phyloP scores from a whole-genome alignment of 1,140 invertebrate species.

The Rhyzopertha dominica region DNA sequence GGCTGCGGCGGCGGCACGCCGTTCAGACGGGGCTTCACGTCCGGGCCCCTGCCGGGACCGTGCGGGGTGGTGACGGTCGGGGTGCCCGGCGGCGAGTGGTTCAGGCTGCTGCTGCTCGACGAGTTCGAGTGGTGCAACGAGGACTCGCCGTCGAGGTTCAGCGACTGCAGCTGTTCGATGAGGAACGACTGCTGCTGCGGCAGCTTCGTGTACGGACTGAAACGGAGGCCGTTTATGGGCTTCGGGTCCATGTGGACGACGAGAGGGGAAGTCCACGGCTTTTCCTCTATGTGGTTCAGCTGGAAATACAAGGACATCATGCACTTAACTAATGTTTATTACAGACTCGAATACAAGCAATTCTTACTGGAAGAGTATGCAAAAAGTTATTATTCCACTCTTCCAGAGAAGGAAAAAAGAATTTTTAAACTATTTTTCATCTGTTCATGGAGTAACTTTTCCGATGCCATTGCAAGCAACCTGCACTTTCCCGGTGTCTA shows the following conservation, averaged over 20 bases:
- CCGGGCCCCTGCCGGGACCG: slow-evolving; percentile 34
- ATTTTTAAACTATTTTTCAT: too few species aligned
- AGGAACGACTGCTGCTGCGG: slow-evolving; percentile 45
- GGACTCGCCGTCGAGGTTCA: slow-evolving; percentile 49
- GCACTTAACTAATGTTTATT: not conserved
- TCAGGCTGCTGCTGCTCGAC: slow-evolving; percentile 55
- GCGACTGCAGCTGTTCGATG: slow-evolving; percentile 46
- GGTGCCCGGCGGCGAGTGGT: slow-evolving; percentile 56
- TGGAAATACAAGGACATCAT: slow-evolving; percentile 8
- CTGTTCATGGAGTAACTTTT: too few species aligned
- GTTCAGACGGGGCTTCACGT: slow-evolving; percentile 47
- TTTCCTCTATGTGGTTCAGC: slow-evolving; percentile 12
- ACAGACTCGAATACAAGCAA: too few species aligned
- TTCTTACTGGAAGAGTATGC: too few species aligned
- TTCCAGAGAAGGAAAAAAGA: too few species aligned
- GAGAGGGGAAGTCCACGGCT: too few species aligned
- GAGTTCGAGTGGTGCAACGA: slow-evolving; percentile 54
- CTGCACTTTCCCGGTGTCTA: too few species aligned
- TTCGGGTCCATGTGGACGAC: too few species aligned
- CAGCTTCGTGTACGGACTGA: slow-evolving; percentile 12
- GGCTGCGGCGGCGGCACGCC: slow-evolving; percentile 46
- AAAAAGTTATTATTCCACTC: too few species aligned
- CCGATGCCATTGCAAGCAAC: too few species aligned
- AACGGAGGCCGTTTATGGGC: slow-evolving; percentile 13
- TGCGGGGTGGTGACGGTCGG: slow-evolving; percentile 51